Evolutionary conservation across 2,113 vertebrate genomes (phyloP).

Genomic region (Pterocles burchelli): DNA sequence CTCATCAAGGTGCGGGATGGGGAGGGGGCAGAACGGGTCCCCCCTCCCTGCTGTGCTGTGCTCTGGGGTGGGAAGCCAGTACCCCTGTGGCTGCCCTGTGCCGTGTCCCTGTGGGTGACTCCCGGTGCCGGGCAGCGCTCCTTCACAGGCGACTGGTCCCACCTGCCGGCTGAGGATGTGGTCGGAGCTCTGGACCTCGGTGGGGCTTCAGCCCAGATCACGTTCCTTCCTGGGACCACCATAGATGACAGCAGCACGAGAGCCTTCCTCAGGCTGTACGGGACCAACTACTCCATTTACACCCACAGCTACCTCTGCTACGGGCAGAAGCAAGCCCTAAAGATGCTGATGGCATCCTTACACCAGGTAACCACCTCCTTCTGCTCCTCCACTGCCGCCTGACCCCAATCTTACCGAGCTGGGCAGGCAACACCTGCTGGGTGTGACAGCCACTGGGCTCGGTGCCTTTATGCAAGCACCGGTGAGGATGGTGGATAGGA

Average conservation of each 20-base stretch:
- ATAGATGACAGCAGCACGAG: conserved; percentile 21
- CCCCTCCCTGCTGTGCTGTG: no score
- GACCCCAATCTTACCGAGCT: not conserved
- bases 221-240: conserved; percentile 65
- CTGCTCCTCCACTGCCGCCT: not conserved
- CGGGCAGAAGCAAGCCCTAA: conserved; percentile 71
- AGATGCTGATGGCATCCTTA: conserved; percentile 54
- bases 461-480: not conserved
- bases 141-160: conserved; percentile 57
- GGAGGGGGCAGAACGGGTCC: fast-evolving
- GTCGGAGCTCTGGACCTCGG: conserved; percentile 78
- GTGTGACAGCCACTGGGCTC: not conserved
- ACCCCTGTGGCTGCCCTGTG: no score
- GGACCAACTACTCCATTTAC: conserved; percentile 71
- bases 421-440: not conserved
- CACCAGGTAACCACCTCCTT: conserved; percentile 38
- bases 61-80: not conserved
- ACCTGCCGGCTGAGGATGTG: not conserved
- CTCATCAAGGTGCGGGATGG: conserved; percentile 73
- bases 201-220: conserved; percentile 78
- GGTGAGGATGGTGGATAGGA: not conserved
- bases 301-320: conserved; percentile 81
- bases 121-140: conserved; percentile 53
- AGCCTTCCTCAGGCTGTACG: conserved; percentile 68
- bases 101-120: not conserved